Evolutionary conservation across 2,113 vertebrate species (phyloP).

Genomic region (Cervus canadensis): DNA sequence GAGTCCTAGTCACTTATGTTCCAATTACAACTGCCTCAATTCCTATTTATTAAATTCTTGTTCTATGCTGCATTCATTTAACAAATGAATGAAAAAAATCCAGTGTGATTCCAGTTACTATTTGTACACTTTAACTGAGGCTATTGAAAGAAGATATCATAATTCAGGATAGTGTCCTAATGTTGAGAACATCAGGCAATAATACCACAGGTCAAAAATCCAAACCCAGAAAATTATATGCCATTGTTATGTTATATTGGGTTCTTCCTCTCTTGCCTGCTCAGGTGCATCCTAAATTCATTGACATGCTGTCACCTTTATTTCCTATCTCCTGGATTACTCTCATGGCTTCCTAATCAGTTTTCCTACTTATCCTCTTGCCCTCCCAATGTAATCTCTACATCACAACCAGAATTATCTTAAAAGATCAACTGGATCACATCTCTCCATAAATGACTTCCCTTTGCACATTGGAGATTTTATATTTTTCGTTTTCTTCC

Average conservation of each 20-base stretch:
- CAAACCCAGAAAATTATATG: not conserved
- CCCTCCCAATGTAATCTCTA: not conserved
- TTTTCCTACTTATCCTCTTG: not conserved
- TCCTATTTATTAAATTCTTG: not conserved
- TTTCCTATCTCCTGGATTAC: not conserved
- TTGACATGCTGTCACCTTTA: too few species aligned
- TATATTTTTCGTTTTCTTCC: not conserved
- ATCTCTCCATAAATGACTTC: not conserved
- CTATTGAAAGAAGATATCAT: not conserved
- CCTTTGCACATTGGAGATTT: not conserved
- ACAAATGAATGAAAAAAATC: not conserved
- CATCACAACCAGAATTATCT: not conserved
- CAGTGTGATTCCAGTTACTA: not conserved
- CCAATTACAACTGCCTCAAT: not conserved
- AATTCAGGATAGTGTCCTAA: not conserved
- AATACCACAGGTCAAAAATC: not conserved
- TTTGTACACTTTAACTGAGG: not conserved
- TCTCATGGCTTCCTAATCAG: not conserved
- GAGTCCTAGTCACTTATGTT: not conserved
- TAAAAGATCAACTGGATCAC: not conserved
- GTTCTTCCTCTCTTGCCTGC: not conserved
- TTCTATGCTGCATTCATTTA: not conserved
- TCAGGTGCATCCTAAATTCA: not conserved
- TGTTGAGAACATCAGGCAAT: not conserved
- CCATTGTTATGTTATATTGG: not conserved